A percentile compares a stretch with the other conserved stretches of the same genome.
Conservation (phyloP, 2,797 vertebrate genomes). For the Periparus ater region DNA sequence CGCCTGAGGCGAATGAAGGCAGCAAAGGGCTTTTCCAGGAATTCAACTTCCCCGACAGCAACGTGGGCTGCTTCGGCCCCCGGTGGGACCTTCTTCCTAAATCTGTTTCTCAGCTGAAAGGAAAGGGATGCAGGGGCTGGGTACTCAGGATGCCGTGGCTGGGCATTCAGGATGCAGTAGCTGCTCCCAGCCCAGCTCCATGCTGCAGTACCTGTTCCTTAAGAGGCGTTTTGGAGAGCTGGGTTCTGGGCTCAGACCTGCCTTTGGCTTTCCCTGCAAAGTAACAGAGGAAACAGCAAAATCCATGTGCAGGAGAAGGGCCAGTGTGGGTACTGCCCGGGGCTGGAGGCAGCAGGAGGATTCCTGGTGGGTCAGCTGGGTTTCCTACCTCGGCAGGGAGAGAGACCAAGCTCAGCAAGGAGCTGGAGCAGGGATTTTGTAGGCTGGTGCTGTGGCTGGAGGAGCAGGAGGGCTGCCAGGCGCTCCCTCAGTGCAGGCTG, state of each 20-base stretch:
- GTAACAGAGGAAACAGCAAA: not conserved
- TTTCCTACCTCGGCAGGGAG: slow-evolving; percentile 66
- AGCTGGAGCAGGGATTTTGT: slow-evolving; percentile 25
- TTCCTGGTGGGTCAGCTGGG: fast-evolving
- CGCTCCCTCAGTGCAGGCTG: slow-evolving; percentile 56
- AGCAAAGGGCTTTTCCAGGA: slow-evolving; percentile 73
- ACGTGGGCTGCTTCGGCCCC: slow-evolving; percentile 74
- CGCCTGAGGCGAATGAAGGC: slow-evolving; percentile 73
- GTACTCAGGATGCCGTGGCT: not conserved
- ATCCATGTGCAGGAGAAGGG: fast-evolving
- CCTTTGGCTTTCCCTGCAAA: slow-evolving; percentile 39
- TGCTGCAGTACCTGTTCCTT: slow-evolving; percentile 71
- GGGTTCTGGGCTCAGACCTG: not conserved
- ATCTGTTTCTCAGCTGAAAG: slow-evolving; percentile 69
- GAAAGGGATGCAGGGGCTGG: not conserved
- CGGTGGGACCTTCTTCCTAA: slow-evolving; percentile 71
- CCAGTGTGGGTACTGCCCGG: fast-evolving
- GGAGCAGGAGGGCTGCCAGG: slow-evolving; percentile 71
- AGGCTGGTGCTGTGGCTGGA: slow-evolving; percentile 70
- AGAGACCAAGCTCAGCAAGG: not conserved
- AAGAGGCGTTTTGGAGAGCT: slow-evolving; percentile 46
- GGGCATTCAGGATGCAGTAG: not conserved
- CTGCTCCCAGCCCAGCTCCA: not conserved
- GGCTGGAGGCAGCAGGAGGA: not conserved
- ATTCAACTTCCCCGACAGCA: slow-evolving; percentile 75